A percentile compares a stretch with the other conserved stretches of the same genome.
These are phyloP conservation scores for Helarctos malayanus DNA, from an alignment of 2,797 vertebrate species.

Conservation along the genomic window DNA sequence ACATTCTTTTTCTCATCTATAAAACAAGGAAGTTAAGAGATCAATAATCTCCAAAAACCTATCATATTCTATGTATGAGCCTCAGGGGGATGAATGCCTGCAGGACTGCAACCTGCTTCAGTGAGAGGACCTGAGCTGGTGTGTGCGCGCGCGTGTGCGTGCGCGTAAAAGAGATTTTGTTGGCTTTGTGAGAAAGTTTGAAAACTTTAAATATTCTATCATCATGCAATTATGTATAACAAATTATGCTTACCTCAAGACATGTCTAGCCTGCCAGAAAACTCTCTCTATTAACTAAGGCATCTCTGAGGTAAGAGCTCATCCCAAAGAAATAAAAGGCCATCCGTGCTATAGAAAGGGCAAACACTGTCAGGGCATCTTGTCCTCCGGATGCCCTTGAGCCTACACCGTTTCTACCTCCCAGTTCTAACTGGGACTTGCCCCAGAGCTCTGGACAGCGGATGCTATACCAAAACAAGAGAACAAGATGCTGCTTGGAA, in stretches of 20 bases:
- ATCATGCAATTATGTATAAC: neutral
- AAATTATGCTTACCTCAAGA: neutral
- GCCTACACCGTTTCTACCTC: neutral
- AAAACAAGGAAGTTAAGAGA: neutral
- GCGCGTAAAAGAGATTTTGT: neutral
- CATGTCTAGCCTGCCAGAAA: neutral
- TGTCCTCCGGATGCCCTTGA: neutral
- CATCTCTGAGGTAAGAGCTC: neutral
- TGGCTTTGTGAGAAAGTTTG: constrained; percentile 1
- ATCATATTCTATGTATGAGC: neutral
- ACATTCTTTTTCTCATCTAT: neutral
- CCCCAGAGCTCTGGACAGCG: neutral
- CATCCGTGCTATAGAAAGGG: neutral
- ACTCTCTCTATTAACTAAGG: neutral
- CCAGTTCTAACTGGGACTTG: neutral
- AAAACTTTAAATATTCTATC: neutral
- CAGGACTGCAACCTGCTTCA: neutral
- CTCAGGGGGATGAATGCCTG: neutral
- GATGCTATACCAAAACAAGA: neutral
- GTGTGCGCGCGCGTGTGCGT: neutral
- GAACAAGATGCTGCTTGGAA: neutral
- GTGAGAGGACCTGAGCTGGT: neutral
- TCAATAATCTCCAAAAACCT: neutral
- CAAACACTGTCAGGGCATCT: neutral
- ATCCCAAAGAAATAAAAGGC: neutral